Base-by-base conservation (phyloP, 2,888 invertebrate species). In the Ophion obscuratus region DNA sequence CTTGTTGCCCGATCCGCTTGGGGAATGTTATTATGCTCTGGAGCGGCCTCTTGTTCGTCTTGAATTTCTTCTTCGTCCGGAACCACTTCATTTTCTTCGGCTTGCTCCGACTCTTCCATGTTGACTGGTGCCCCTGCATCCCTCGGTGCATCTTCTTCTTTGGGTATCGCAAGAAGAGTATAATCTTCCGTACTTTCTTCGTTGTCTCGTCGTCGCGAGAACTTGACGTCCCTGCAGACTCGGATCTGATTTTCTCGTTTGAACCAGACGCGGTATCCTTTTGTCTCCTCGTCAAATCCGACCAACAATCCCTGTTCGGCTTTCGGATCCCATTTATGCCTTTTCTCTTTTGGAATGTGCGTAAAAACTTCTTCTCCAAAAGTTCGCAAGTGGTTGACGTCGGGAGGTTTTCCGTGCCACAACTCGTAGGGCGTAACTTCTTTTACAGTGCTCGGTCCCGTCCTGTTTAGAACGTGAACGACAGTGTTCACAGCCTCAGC, bases 251-350 rank as follows among this genome's bases (percentile, higher is more conserved):
- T 75, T 24, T 79, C 57, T 17, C 62, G 36, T 11, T 53, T 2
- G 36, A 83, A 84, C 47, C 83, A 83, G 6, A 84, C 62, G 9
- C 87, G 75, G 53, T 83, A 86, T 9, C 78, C 83, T 47, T 87
- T 84, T 4, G 77, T 24, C 6, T 85, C 57, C 17, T 84, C 84
- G 24, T 79, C 82, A 31, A 31, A 31, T 31, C 31, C 31, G 31
- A 31, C 31, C 31, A 31, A 31, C 31, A 31, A 31, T 31, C 53
- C 53, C 0, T 53, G 53, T 53, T 53, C 53, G 53, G 53, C 53
- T 53, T 53, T 53, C 17, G 53, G 53, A 1, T 53, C 53, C 53
- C 81, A 80, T 61, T 75, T 84, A 14, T 57, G 76, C 11, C 87
- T n/a, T 31, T 79, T 76, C 53, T 86, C 64, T 11, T 73, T 80